phyloP scores from a whole-genome alignment of 2,888 invertebrate species.

The Ichneumoninae sp. region DNA sequence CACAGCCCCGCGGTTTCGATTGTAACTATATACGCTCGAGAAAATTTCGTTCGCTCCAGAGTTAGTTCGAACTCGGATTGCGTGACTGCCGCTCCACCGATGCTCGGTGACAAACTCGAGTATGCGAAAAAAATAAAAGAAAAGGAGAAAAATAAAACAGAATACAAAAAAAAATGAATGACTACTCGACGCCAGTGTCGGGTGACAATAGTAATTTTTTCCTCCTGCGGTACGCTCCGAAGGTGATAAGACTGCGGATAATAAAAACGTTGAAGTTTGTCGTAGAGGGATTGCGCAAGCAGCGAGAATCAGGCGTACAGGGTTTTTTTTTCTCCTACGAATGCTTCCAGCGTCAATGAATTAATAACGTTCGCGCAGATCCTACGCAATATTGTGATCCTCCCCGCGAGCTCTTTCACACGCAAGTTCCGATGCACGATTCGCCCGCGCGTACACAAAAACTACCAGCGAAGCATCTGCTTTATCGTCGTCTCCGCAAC shows the following conservation, averaged over 20 bases:
- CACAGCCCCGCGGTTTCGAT: slow-evolving; percentile 36
- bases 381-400: neutral
- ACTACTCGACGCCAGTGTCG: slow-evolving; percentile 27
- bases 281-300: neutral
- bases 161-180: slow-evolving; percentile 37
- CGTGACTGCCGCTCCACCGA: slow-evolving; percentile 1
- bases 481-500: slow-evolving; percentile 69
- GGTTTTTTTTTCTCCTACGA: neutral
- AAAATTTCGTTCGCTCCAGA: slow-evolving; percentile 44
- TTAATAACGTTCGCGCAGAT: slow-evolving; percentile 5
- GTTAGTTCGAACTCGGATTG: slow-evolving; percentile 39
- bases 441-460: slow-evolving; percentile 8
- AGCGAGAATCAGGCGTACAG: neutral
- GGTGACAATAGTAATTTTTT: slow-evolving; percentile 18
- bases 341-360: neutral
- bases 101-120: slow-evolving; percentile 48
- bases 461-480: slow-evolving; percentile 42
- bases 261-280: neutral
- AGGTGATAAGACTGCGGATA: neutral
- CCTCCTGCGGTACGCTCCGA: neutral
- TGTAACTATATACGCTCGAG: slow-evolving; percentile 36
- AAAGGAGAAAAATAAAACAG: neutral
- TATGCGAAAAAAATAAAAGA: slow-evolving; percentile 10
- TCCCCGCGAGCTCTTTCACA: neutral
- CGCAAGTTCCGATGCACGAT: neutral